phyloP scores from a whole-genome alignment of 1,140 invertebrate species.

The Penaeus vannamei region DNA sequence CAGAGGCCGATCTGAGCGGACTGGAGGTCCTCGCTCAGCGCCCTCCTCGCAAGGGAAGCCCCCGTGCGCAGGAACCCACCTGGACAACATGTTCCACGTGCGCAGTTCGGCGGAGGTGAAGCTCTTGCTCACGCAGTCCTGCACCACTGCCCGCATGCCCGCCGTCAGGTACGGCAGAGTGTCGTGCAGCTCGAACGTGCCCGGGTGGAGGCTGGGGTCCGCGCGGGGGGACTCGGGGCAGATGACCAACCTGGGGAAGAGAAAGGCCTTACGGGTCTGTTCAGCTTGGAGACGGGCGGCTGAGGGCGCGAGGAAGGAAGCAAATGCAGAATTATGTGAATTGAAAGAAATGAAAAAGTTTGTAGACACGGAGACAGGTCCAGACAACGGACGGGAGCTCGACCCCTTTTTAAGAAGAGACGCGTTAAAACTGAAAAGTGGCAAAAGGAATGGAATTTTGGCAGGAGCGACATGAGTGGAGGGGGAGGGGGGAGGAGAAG shows the following conservation, averaged over 20 bases:
- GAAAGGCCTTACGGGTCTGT: background rate
- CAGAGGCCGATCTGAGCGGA: no score
- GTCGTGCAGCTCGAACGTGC: slow-evolving; percentile 41
- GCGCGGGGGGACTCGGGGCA: slow-evolving; percentile 43
- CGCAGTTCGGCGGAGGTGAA: slow-evolving; percentile 42
- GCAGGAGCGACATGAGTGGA: no score
- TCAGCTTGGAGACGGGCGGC: background rate
- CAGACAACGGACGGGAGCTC: no score
- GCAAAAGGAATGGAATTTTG: no score
- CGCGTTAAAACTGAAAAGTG: no score
- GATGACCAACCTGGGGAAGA: slow-evolving; percentile 36
- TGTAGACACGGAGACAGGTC: no score
- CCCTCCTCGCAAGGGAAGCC: no score
- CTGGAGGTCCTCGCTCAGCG: no score
- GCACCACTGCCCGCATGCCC: slow-evolving; percentile 51
- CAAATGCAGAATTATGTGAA: background rate
- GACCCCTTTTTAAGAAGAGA: no score
- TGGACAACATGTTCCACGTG: slow-evolving; percentile 61
- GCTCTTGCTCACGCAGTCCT: slow-evolving; percentile 50
- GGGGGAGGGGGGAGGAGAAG: no score
- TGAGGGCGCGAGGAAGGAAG: no score
- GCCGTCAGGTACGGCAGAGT: slow-evolving; percentile 46
- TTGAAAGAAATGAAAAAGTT: no score
- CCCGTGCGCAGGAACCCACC: background rate
- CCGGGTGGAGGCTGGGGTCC: background rate